Percentiles rank a stretch among this genome's conserved stretches.
Evolutionary conservation across 2,888 invertebrate species (phyloP).

Genomic region (Dilophus febrilis): DNA sequence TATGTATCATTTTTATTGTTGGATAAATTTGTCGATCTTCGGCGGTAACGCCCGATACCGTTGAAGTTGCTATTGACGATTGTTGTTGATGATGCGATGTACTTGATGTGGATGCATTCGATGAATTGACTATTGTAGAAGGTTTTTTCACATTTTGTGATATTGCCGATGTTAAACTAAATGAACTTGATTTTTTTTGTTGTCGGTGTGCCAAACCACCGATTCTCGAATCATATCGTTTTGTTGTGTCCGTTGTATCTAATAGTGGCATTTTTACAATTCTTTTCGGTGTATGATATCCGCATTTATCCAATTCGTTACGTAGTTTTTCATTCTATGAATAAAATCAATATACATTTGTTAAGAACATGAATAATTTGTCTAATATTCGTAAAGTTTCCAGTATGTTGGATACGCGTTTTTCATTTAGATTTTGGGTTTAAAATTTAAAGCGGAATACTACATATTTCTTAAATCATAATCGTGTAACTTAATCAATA

Average conservation of each 20-base stretch:
- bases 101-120: slow-evolving; percentile 1
- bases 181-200: slow-evolving; percentile 20
- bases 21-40: slow-evolving; percentile 9
- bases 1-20: too few relatives aligned
- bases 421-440: too few relatives aligned
- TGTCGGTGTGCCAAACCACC: too few relatives aligned
- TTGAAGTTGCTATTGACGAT: slow-evolving; percentile 1
- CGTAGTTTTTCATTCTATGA: slow-evolving; percentile 50
- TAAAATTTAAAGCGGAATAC: neutral
- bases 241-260: slow-evolving; percentile 8
- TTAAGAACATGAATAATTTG: too few relatives aligned
- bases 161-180: too few relatives aligned
- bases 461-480: too few relatives aligned
- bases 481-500: too few relatives aligned
- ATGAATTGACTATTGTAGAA: slow-evolving; percentile 20
- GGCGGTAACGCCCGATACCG: neutral
- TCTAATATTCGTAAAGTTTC: too few relatives aligned
- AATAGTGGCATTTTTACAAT: slow-evolving; percentile 12
- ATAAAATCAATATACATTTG: slow-evolving; percentile 4
- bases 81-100: neutral
- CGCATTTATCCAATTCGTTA: slow-evolving; percentile 49
- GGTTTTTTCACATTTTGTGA: too few relatives aligned
- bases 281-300: slow-evolving; percentile 33
- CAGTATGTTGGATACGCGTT: slow-evolving; percentile 8
- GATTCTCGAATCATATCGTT: neutral